Evolutionary conservation across 2,113 vertebrate species (phyloP), one percentile per base, ranked within the genome.

Genomic region (Girardinichthys multiradiatus): DNA sequence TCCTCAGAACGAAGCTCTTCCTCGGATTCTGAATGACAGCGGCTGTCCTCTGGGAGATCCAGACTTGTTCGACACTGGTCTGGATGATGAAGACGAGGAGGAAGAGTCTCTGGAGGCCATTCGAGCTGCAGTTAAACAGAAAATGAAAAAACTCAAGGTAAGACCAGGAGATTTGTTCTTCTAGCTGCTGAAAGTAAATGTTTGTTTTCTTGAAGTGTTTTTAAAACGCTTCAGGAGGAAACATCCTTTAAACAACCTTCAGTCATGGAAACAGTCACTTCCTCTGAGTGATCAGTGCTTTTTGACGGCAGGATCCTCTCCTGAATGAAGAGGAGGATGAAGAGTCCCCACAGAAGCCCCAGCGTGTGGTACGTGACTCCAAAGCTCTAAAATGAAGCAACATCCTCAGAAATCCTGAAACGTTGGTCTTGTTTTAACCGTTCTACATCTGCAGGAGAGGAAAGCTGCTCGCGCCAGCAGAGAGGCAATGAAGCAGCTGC

Each of bases 391-490:
- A 17, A 5, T 17, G 17, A 15, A 45, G 42, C 17, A 19, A 17
- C 8, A 37, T 8, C 1, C 11, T 27, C 54, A 15, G 28, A 26
- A 15, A 17, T 1, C 2, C 13, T 59, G 13, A 59, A 29, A 59
- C 5, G 28, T 59, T 28, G 13, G 6, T 8, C 26, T 17, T 6
- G 42, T 29, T 17, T 6, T 6, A 17, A 21, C 48, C 2, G 15
- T 6, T 24, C 42, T 31, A 42, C 11, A 4, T n/a, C 79, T 33
- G 77, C 88, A 99, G 97, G 98, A 99, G 89, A 93, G 96, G 74
- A 99, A 96, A 82, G 96, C 98, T 51, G 97, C 98, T 2, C 95
- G 92, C 2, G 93, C 96, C 75, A 97, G 97, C 90, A 98, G 95
- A 85, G 97, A 98, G 82, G 97, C 96, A 0, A 95, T 98, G 87